Base-by-base conservation (phyloP, 2,113 vertebrate genomes). In the Oreochromis spilurus region DNA sequence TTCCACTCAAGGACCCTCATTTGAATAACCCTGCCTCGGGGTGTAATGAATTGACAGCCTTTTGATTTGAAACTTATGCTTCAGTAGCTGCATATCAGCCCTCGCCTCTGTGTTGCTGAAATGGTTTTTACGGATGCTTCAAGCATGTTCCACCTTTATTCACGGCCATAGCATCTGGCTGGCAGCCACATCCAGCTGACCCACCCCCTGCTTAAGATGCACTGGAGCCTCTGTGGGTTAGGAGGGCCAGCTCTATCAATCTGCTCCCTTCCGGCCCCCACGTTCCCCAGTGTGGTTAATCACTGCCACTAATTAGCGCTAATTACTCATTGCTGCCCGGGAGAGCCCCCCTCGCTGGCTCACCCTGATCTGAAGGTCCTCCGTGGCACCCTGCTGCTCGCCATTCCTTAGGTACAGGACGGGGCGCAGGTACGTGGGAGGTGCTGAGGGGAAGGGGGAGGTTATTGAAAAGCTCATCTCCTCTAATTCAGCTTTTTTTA, bases 241-340 rank as follows among this genome's bases (percentile, higher is more conserved):
- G 91, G n/a, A 83, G 93, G 91, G 86, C 95, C 93, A 93, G 94
- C 34, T 75, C 93, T 60, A 96, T 94, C 96, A 95, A 96, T 97
- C 97, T 96, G 96, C 94, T 96, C 95, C 96, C 96, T 92, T 91
- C 92, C 1, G 94, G 96, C 95, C 94, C 81, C 82, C 94, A 92
- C 95, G 94, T 93, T 95, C 96, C 96, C 95, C 81, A 45, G 94
- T 92, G 96, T 95, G 94, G 90, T 96, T 97, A 96, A 97, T 97
- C 97, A 97, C 96, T 94, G 88, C 94, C 96, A 95, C 96, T 97
- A 97, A 97, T 97, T 97, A 97, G 95, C 96, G 89, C 95, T 96
- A 96, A 96, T 96, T 95, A 95, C 94, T 96, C 94, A 93, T 87
- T 5, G 89, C 90, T 93, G 94, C 93, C 94, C 85, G 31, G 87